A percentile compares a stretch with the other conserved stretches of the same genome.
Conservation (phyloP, 1,140 invertebrate genomes). For the Matsumurasca onukii region DNA sequence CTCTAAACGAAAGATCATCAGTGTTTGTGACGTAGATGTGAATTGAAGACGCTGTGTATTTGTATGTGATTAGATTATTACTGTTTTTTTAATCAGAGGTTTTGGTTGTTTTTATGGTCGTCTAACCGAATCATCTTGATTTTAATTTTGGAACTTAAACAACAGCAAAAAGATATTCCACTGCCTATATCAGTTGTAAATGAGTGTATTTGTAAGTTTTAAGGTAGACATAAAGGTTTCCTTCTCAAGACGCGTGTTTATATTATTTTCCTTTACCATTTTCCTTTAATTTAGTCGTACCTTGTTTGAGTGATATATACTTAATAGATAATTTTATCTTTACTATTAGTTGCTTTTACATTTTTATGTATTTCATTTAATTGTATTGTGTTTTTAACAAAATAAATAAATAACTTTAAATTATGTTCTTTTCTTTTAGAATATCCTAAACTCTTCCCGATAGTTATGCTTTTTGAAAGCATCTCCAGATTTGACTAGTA, state of each 20-base stretch:
- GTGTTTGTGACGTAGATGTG: conserved; percentile 13
- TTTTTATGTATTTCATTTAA: conserved; percentile 5
- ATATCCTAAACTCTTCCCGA: too few species aligned
- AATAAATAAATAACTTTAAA: background rate
- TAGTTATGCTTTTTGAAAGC: too few species aligned
- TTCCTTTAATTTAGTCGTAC: background rate
- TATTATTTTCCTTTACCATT: background rate
- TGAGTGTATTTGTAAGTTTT: conserved; percentile 22
- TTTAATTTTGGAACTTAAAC: background rate
- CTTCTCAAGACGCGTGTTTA: background rate
- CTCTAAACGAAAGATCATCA: conserved; percentile 9
- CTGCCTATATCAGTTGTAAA: conserved; percentile 17
- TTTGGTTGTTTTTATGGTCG: background rate
- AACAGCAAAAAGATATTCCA: background rate
- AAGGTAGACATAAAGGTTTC: background rate
- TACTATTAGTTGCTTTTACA: background rate
- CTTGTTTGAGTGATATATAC: background rate
- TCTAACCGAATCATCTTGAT: background rate
- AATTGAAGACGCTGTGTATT: conserved; percentile 15
- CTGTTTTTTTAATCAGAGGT: background rate
- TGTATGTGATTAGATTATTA: conserved; percentile 21
- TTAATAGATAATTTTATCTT: background rate
- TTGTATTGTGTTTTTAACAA: conserved; percentile 12
- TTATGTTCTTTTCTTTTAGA: too few species aligned
- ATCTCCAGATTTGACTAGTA: too few species aligned